phyloP scores from a whole-genome alignment of 2,888 invertebrate genomes.

The Caenorhabditis sp. region DNA sequence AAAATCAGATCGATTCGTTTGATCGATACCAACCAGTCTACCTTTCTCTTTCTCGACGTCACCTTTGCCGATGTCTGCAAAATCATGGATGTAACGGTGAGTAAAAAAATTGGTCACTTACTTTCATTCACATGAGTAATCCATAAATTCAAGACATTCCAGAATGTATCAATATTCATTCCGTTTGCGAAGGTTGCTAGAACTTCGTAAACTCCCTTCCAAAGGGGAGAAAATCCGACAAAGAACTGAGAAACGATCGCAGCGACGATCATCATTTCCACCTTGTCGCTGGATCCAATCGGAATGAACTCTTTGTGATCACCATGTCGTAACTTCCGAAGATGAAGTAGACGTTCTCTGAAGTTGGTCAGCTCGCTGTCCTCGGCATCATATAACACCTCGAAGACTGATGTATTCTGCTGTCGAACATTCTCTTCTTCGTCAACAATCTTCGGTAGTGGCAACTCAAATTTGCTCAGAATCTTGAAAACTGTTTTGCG shows the following conservation, averaged over 20 bases:
- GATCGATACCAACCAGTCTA: slow-evolving; percentile 58
- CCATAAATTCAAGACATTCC: slow-evolving; percentile 82
- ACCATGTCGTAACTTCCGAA: slow-evolving; percentile 69
- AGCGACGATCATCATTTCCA: slow-evolving; percentile 86
- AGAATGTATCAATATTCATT: slow-evolving; percentile 83
- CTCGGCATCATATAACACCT: slow-evolving; percentile 86
- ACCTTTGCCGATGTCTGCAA: slow-evolving; percentile 51
- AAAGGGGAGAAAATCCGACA: slow-evolving; percentile 92
- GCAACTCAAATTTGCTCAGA: slow-evolving; percentile 66
- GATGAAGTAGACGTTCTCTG: slow-evolving; percentile 88
- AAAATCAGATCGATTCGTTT: slow-evolving; percentile 58
- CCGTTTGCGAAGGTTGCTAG: slow-evolving; percentile 88
- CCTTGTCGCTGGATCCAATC: slow-evolving; percentile 49
- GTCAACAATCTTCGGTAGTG: slow-evolving; percentile 53
- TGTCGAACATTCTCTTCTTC: slow-evolving; percentile 58
- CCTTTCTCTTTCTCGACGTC: slow-evolving; percentile 3
- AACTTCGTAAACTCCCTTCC: slow-evolving; percentile 90
- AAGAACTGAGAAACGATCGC: slow-evolving; percentile 91
- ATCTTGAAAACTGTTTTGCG: slow-evolving; percentile 71
- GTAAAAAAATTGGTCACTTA: slow-evolving; percentile 17
- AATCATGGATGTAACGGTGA: neutral
- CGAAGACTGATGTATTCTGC: slow-evolving; percentile 59
- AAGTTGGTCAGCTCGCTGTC: slow-evolving; percentile 89
- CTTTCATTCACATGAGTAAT: slow-evolving; percentile 84
- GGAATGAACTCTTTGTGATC: slow-evolving; percentile 68